Conservation (phyloP, 2,888 invertebrate species). For the Leistus spinibarbis region DNA sequence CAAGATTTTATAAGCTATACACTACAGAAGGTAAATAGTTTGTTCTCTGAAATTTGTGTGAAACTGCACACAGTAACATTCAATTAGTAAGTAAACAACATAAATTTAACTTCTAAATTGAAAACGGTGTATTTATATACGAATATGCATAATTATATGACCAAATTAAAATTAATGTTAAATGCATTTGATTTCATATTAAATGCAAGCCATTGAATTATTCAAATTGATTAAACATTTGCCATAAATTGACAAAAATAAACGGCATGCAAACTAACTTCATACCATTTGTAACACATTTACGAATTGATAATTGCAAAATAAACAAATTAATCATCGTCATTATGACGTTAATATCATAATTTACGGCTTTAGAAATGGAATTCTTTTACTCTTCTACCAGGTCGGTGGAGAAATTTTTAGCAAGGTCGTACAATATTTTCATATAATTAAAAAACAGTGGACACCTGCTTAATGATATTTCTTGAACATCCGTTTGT, state of each 20-base stretch:
- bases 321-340: neutral
- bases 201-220: neutral
- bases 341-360: neutral
- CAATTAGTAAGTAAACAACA: neutral
- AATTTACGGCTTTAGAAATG: neutral
- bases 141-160: neutral
- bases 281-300: neutral
- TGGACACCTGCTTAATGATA: constrained; percentile 14
- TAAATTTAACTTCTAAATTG: neutral
- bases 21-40: neutral
- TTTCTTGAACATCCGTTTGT: neutral
- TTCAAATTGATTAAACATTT: neutral
- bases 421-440: constrained; percentile 19
- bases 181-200: neutral
- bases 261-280: neutral
- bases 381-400: neutral
- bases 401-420: constrained; percentile 1
- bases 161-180: neutral
- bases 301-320: neutral
- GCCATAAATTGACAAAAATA: neutral
- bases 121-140: neutral
- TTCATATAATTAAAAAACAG: neutral
- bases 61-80: neutral
- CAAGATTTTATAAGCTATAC: too few species aligned
- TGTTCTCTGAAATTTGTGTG: neutral